phyloP scores from a whole-genome alignment of 2,888 invertebrate genomes.

The Prostheceraeus crozeri region DNA sequence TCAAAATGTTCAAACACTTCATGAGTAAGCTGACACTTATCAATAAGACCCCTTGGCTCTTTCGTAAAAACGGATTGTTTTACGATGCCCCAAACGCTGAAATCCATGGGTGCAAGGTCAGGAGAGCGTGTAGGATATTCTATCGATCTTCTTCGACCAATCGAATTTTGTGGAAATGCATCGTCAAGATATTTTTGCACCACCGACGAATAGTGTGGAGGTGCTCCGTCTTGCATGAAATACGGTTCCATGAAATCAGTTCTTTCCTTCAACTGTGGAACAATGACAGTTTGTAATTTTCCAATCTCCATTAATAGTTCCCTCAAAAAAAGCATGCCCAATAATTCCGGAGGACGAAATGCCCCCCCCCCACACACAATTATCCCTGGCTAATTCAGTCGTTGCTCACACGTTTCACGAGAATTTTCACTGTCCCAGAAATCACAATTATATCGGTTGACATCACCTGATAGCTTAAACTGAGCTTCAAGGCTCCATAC shows the following conservation, averaged over 20 bases:
- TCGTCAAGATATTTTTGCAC: constrained; percentile 18
- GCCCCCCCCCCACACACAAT: constrained; percentile 7
- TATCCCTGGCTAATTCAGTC: constrained; percentile 21
- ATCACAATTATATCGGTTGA: constrained; percentile 28
- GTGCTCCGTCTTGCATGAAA: constrained; percentile 26
- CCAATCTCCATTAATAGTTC: constrained; percentile 22
- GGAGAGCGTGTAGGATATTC: constrained; percentile 12
- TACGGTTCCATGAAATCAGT: constrained; percentile 11
- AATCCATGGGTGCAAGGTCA: constrained; percentile 19
- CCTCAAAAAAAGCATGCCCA: constrained; percentile 4
- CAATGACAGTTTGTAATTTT: constrained; percentile 5
- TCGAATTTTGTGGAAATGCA: constrained; percentile 28
- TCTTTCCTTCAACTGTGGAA: constrained; percentile 15
- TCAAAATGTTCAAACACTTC: constrained; percentile 25
- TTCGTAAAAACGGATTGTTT: constrained; percentile 22
- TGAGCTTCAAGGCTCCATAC: background rate
- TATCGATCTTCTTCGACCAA: constrained; percentile 15
- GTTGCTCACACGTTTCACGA: constrained; percentile 19
- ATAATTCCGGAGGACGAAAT: constrained; percentile 13
- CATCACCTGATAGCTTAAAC: constrained; percentile 13
- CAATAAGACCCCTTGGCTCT: background rate
- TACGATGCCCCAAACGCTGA: constrained; percentile 22
- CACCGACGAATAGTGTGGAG: constrained; percentile 12
- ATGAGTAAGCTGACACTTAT: background rate
- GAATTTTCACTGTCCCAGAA: constrained; percentile 16